Evolutionary conservation across 2,888 invertebrate genomes (phyloP).

Genomic region (Oegoconia quadripuncta): DNA sequence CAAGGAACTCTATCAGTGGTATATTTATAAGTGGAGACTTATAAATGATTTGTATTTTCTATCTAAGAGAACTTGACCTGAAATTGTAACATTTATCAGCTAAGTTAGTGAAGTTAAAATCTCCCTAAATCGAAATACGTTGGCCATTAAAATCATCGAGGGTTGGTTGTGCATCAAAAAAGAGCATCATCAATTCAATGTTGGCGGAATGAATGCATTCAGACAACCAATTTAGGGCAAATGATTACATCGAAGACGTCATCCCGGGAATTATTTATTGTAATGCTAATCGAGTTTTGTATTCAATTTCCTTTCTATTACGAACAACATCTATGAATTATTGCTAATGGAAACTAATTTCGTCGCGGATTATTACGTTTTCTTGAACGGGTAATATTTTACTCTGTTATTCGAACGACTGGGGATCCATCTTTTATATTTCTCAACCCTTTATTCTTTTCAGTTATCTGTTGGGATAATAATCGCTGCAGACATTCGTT

Average conservation of each 20-base stretch:
- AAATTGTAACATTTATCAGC: too few relatives aligned
- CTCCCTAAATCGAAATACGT: not conserved
- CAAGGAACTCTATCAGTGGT: too few relatives aligned
- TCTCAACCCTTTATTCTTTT: too few relatives aligned
- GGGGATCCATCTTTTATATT: too few relatives aligned
- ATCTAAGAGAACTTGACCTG: too few relatives aligned
- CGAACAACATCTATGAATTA: slow-evolving; percentile 45
- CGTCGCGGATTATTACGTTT: slow-evolving; percentile 3
- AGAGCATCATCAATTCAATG: slow-evolving; percentile 1
- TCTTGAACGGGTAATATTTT: slow-evolving; percentile 5
- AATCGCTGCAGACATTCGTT: too few relatives aligned
- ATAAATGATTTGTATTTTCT: too few relatives aligned
- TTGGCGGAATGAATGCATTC: slow-evolving; percentile 14
- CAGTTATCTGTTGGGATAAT: too few relatives aligned
- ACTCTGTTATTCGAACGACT: not conserved
- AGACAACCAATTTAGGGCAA: slow-evolving; percentile 36
- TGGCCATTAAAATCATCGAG: too few relatives aligned
- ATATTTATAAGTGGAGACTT: too few relatives aligned
- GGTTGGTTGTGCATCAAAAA: too few relatives aligned
- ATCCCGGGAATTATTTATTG: slow-evolving; percentile 44
- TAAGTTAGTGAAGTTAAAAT: too few relatives aligned
- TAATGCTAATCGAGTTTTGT: slow-evolving; percentile 57
- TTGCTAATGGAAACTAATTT: slow-evolving; percentile 22
- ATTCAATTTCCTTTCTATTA: slow-evolving; percentile 58
- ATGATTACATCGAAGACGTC: slow-evolving; percentile 37